These are phyloP conservation scores for Anarrhichthys ocellatus DNA, from an alignment of 2,113 vertebrate genomes.

Conservation along the genomic window DNA sequence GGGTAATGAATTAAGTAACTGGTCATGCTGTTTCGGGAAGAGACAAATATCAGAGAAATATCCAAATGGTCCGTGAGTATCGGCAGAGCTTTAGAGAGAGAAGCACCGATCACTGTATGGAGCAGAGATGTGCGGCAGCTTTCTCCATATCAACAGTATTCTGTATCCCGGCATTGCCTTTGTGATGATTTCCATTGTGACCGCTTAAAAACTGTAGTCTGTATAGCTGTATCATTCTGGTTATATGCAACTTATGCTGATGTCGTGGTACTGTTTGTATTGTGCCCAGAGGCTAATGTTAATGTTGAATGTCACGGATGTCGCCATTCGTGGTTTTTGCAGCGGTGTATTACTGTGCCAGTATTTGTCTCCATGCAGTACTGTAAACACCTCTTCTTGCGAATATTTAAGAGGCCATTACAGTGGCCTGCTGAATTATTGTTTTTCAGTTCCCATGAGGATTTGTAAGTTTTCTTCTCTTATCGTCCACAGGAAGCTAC, in stretches of 20 bases:
- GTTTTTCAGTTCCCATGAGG: background rate
- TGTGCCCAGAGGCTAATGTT: slow-evolving; percentile 23
- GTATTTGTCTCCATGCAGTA: slow-evolving; percentile 14
- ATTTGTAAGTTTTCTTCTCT: background rate
- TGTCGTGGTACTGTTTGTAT: slow-evolving; percentile 29
- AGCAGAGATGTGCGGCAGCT: background rate
- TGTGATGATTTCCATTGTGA: slow-evolving; percentile 47
- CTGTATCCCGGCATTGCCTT: slow-evolving; percentile 23
- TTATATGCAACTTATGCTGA: slow-evolving; percentile 35
- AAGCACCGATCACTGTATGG: background rate
- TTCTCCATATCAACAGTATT: slow-evolving; percentile 13
- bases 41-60: background rate
- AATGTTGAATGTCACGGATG: background rate
- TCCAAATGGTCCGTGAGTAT: background rate
- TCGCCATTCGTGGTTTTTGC: slow-evolving; percentile 30
- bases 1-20: background rate
- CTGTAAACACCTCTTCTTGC: background rate
- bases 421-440: background rate
- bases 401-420: background rate
- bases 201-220: slow-evolving; percentile 15
- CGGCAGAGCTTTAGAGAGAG: background rate
- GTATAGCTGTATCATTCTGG: slow-evolving; percentile 25
- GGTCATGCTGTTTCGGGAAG: background rate
- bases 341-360: slow-evolving; percentile 31
- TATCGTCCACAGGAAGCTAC: background rate